Conservation (phyloP, 1,140 invertebrate genomes). For the Branchinecta lindahli region DNA sequence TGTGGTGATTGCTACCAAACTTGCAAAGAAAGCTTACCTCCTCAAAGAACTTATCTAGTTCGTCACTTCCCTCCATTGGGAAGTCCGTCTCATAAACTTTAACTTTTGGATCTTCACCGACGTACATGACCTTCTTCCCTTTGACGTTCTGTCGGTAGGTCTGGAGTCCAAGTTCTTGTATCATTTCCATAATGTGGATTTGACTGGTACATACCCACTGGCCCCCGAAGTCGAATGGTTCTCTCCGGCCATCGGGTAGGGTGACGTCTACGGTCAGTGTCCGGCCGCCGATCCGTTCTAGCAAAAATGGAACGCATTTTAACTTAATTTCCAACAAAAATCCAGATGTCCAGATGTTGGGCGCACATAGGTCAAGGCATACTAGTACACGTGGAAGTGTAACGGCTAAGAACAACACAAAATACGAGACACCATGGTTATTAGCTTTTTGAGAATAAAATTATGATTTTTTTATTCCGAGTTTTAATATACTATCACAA, state of each 20-base stretch:
- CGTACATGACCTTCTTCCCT: conserved; percentile 32
- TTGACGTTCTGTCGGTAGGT: conserved; percentile 27
- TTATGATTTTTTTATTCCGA: too few relatives aligned
- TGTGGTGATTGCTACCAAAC: too few relatives aligned
- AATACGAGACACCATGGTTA: too few relatives aligned
- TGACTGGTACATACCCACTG: conserved; percentile 27
- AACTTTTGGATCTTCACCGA: conserved; percentile 26
- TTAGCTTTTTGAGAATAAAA: too few relatives aligned
- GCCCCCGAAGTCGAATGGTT: conserved; percentile 26
- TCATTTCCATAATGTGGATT: conserved; percentile 24
- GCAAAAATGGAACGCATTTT: conserved; percentile 3
- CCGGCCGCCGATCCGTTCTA: conserved; percentile 26
- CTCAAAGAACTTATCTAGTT: neutral
- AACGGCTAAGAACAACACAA: too few relatives aligned
- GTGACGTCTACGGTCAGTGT: conserved; percentile 23
- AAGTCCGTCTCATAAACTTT: conserved; percentile 28
- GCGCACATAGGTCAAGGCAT: too few relatives aligned
- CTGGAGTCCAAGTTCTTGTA: conserved; percentile 24
- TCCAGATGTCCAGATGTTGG: neutral
- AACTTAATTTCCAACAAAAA: neutral
- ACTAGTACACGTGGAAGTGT: too few relatives aligned
- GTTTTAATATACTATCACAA: too few relatives aligned
- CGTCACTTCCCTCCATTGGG: conserved; percentile 27
- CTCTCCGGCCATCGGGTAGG: conserved; percentile 20
- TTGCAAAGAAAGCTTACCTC: neutral